Percentiles rank a stretch among this genome's conserved stretches.
Evolutionary conservation across 2,888 invertebrate genomes (phyloP).

Genomic region (Heliothis peltigera): DNA sequence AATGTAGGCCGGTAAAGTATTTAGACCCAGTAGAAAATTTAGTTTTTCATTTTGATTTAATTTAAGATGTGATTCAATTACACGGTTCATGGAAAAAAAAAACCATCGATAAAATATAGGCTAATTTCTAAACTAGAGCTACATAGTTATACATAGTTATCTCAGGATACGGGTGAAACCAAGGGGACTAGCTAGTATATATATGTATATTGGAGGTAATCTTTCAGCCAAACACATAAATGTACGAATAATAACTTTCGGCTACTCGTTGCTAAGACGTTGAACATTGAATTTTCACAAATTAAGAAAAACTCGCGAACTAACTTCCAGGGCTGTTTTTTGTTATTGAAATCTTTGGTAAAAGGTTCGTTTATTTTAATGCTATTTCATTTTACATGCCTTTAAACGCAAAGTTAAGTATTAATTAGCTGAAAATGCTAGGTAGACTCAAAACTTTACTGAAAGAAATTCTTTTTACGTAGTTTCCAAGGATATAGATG

Average conservation of each 20-base stretch:
- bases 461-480: not conserved
- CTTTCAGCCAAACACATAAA: not conserved
- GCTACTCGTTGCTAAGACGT: constrained; percentile 13
- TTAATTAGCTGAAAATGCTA: not conserved
- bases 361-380: constrained; percentile 19
- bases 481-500: not conserved
- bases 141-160: too few species aligned
- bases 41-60: too few species aligned
- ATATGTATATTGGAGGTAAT: not conserved
- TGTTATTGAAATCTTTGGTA: constrained; percentile 13
- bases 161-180: too few species aligned
- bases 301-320: constrained; percentile 17
- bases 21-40: too few species aligned
- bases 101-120: too few species aligned
- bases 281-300: constrained; percentile 22
- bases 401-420: not conserved
- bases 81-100: too few species aligned
- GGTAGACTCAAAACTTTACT: not conserved
- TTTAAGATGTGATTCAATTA: too few species aligned
- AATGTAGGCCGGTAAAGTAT: too few species aligned
- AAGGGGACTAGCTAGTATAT: too few species aligned
- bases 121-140: too few species aligned
- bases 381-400: not conserved
- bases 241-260: not conserved
- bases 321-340: constrained; percentile 16